Evolutionary conservation across 92 coral and sea anemone genomes (phyloP).

Genomic region (Nematostella vectensis): DNA sequence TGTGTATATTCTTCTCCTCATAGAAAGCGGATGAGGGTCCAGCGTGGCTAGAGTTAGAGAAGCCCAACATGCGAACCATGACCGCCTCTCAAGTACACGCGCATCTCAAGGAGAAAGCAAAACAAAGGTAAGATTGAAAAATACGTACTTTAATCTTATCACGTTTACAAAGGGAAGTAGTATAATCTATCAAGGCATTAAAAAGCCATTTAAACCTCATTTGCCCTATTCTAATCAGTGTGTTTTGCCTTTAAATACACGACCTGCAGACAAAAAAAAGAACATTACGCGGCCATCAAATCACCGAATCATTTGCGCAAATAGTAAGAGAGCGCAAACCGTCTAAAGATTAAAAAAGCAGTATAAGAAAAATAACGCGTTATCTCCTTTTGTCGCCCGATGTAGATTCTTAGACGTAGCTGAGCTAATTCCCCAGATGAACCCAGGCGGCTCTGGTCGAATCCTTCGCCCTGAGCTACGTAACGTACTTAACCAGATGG

Average conservation of each 20-base stretch:
- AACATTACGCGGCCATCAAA: too few relatives aligned
- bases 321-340: too few relatives aligned
- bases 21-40: conserved; percentile 90
- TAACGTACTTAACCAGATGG: conserved; percentile 90
- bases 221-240: too few relatives aligned
- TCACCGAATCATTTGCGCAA: too few relatives aligned
- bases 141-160: not conserved
- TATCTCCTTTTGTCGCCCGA: too few relatives aligned
- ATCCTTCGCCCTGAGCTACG: conserved; percentile 89
- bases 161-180: not conserved
- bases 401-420: conserved; percentile 87
- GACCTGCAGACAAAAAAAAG: too few relatives aligned
- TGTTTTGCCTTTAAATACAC: too few relatives aligned
- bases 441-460: conserved; percentile 95
- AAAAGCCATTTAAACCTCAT: too few relatives aligned
- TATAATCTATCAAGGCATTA: too few relatives aligned
- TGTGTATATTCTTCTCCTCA: too few relatives aligned
- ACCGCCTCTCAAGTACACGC: conserved; percentile 94
- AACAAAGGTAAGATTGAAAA: conserved; percentile 81
- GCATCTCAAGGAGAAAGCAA: conserved; percentile 90
- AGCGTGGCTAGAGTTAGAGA: conserved; percentile 83
- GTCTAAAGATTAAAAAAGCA: too few relatives aligned
- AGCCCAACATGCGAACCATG: conserved; percentile 67
- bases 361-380: too few relatives aligned
- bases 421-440: conserved; percentile 89